These are phyloP conservation scores for Acleris holmiana DNA, from an alignment of 2,888 invertebrate species.

Conservation along the genomic window DNA sequence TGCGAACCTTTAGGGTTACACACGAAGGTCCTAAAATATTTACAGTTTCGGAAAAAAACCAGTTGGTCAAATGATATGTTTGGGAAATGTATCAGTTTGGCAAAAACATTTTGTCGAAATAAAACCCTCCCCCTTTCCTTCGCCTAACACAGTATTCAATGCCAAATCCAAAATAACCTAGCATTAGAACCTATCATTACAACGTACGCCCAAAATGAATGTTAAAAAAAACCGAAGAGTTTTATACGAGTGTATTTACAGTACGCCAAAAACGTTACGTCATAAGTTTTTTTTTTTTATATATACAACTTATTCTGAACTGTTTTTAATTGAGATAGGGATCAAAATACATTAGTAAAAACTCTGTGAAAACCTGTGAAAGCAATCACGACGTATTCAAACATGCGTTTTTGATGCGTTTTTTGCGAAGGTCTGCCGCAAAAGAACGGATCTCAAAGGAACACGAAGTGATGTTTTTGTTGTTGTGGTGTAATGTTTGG, in stretches of 20 bases:
- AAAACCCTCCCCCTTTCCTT: too few relatives aligned
- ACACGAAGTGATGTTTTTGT: conserved; percentile 10
- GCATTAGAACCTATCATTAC: not conserved
- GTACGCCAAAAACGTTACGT: not conserved
- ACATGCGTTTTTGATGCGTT: conserved; percentile 67
- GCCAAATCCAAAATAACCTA: not conserved
- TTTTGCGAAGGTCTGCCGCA: conserved; percentile 64
- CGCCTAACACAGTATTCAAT: too few relatives aligned
- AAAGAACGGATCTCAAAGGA: conserved; percentile 63
- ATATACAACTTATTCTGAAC: not conserved
- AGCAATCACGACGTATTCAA: conserved; percentile 82
- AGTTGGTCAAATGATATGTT: too few relatives aligned
- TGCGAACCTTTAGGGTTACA: too few relatives aligned
- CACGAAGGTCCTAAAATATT: too few relatives aligned
- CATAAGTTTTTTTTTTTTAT: not conserved
- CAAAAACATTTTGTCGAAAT: too few relatives aligned
- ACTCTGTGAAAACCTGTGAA: conserved; percentile 4
- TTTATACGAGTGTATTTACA: not conserved
- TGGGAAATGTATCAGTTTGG: too few relatives aligned
- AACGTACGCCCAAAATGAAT: not conserved
- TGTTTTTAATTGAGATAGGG: not conserved
- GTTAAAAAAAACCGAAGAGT: not conserved
- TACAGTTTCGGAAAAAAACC: too few relatives aligned
- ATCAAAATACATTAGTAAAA: not conserved
- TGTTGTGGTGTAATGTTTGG: conserved; percentile 18